A percentile compares a stretch with the other conserved stretches of the same genome.
Conservation (phyloP, 2,888 invertebrate genomes). For the Polietes domitor region DNA sequence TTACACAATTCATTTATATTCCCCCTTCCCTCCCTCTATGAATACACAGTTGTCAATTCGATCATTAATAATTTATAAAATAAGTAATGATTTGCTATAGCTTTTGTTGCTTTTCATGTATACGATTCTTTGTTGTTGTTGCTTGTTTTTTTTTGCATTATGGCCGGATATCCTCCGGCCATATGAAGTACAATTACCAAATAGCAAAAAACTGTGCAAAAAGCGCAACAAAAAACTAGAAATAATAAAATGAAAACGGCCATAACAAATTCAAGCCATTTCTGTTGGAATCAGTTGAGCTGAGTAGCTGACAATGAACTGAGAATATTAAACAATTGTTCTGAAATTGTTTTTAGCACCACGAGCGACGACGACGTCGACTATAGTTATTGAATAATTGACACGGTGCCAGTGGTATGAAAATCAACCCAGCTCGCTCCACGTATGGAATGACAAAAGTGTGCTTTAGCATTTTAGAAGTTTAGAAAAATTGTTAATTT, state of each 20-base stretch:
- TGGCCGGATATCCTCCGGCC: conserved; percentile 64
- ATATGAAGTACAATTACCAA: conserved; percentile 48
- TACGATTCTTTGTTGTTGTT: not conserved
- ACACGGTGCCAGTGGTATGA: conserved; percentile 5
- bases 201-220: conserved; percentile 6
- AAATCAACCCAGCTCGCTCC: not conserved
- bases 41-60: conserved; percentile 23
- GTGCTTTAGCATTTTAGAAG: not conserved
- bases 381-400: conserved; percentile 5
- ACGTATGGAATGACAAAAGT: not conserved
- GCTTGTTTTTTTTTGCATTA: conserved; percentile 22
- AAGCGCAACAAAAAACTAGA: not conserved
- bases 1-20: not conserved
- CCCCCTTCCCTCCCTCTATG: not conserved
- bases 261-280: not conserved
- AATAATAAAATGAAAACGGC: not conserved
- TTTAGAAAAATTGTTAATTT: not conserved
- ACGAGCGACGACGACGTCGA: not conserved
- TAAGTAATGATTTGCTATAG: not conserved
- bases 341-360: conserved; percentile 12
- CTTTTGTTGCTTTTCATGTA: not conserved
- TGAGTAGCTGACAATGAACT: not conserved
- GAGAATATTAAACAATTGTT: conserved; percentile 21
- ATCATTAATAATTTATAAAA: conserved; percentile 32
- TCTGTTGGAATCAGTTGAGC: not conserved